Evolutionary conservation across 2,113 vertebrate species (phyloP), one percentile per base, ranked within the genome.

Genomic region (Eira barbara): DNA sequence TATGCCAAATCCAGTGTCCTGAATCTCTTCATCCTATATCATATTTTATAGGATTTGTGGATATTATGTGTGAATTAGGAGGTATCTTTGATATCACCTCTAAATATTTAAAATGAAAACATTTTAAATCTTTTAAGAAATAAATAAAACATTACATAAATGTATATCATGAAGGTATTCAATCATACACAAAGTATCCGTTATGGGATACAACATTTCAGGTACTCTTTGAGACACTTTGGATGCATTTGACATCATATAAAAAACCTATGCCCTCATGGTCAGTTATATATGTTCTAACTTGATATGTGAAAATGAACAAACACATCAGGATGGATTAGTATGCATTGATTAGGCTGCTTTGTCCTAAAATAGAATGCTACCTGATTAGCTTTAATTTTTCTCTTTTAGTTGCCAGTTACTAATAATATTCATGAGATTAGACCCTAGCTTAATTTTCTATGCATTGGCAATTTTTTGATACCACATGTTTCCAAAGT

Each of bases 381-480:
- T 65, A 39, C 45, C 10, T 59, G 29, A 5, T 59, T 61, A 94
- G 27, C 13, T 63, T 78, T 42, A 65, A 18, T 52, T 59, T 78
- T 39, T 63, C 25, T 85, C 5, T 80, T 86, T 96, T 74, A 71
- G 3, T 92, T 95, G 9, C 55, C 47, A 89, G 7, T 92, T 61
- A 95, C 23, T 74, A 92, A 94, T 57, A 92, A 59, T 55, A 69
- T 98, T 93, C 21, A 63, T 91, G 36, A 94, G 25, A 82, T 87
- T 23, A 67, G 49, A 90, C 34, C 0, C 15, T 96, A 25, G 15
- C 11, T 61, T 84, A 90, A 79, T 74, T 93, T 94, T 80, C 18
- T 55, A 29, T 96, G 55, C 55, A 71, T 18, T 92, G 47, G 6
- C 25, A 61, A 36, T 89, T 86, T 61, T 85, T 79, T 12, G 3